These are phyloP conservation scores for Hipposideros armiger DNA, from an alignment of 2,113 vertebrate species.

Conservation along the genomic window DNA sequence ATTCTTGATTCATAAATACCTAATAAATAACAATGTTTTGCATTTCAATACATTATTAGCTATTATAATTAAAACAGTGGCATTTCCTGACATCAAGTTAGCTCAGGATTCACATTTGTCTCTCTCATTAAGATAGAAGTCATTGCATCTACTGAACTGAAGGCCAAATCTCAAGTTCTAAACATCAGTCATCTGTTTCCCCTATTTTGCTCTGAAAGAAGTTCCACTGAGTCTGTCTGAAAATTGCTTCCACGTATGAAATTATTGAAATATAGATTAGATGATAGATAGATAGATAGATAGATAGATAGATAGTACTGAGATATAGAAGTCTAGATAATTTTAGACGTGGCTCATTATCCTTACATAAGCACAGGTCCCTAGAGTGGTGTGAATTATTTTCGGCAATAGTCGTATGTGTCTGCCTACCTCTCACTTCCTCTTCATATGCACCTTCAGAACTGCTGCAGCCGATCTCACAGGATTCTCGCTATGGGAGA, in stretches of 20 bases:
- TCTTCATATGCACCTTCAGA: constrained; percentile 82
- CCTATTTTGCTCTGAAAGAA: not conserved
- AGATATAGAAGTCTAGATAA: not conserved
- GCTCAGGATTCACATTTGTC: not conserved
- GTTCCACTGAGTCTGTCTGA: not conserved
- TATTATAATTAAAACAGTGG: not conserved
- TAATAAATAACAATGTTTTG: not conserved
- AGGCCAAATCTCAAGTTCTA: not conserved
- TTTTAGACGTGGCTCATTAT: not conserved
- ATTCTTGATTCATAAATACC: not conserved
- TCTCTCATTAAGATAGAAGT: not conserved
- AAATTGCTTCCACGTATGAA: constrained; percentile 9
- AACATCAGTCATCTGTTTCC: not conserved
- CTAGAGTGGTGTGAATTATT: not conserved
- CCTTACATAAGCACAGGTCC: not conserved
- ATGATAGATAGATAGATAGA: not conserved
- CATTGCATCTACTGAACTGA: not conserved
- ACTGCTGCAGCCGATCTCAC: constrained; percentile 83
- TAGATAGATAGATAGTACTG: not conserved
- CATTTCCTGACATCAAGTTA: not conserved
- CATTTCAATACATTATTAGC: constrained; percentile 10
- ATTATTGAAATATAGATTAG: not conserved
- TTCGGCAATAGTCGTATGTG: rapidly evolving
- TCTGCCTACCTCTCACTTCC: constrained; percentile 84
- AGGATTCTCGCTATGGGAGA: constrained; percentile 79